phyloP scores from a whole-genome alignment of 2,797 vertebrate species.

The Aselliscus stoliczkanus region DNA sequence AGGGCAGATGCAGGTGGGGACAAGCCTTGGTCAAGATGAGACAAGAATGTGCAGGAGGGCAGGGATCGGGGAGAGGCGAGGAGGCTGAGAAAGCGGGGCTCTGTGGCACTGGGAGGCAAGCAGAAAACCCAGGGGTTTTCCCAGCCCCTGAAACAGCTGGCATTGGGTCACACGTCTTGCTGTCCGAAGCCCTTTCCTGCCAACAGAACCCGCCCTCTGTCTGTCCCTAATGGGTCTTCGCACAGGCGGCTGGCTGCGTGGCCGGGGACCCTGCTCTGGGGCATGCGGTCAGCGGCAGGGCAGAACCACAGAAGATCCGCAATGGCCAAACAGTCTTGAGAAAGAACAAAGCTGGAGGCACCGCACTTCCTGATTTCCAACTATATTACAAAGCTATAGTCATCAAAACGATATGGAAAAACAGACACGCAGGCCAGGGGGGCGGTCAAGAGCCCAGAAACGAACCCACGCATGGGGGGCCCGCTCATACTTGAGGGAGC shows the following conservation, averaged over 20 bases:
- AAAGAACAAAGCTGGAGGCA: neutral
- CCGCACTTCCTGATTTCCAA: neutral
- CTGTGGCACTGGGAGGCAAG: neutral
- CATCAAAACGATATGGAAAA: neutral
- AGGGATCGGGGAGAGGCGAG: neutral
- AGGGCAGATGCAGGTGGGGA: too few species aligned
- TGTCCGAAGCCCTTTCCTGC: neutral
- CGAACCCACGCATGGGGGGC: neutral
- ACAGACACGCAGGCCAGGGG: neutral
- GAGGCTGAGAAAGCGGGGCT: neutral
- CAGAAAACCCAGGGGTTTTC: neutral
- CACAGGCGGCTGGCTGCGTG: rapidly evolving
- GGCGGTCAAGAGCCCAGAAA: neutral
- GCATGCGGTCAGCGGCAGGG: neutral
- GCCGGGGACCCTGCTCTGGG: neutral
- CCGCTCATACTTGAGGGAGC: neutral
- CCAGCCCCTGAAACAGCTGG: rapidly evolving
- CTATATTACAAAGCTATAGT: neutral
- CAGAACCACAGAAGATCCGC: neutral
- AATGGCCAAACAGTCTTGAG: neutral
- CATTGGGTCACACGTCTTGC: neutral
- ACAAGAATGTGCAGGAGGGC: neutral
- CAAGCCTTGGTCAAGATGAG: neutral
- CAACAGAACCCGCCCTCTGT: rapidly evolving
- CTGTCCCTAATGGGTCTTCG: too few species aligned